Percentiles rank a stretch among this genome's conserved stretches.
Conservation (phyloP, 2,888 invertebrate genomes). For the Oegoconia quadripuncta region DNA sequence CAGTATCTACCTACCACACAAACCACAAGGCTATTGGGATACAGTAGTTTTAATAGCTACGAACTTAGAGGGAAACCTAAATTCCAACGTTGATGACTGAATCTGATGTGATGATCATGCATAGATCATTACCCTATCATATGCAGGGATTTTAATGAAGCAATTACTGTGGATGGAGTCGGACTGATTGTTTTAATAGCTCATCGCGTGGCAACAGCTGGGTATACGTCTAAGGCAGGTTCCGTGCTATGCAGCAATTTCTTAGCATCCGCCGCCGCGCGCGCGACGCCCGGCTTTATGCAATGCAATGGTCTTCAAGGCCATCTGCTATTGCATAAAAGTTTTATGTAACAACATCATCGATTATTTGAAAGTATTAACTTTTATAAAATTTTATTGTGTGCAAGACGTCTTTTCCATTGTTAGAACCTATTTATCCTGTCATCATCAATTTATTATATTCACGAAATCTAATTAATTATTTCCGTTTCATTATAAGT, state of each 20-base stretch:
- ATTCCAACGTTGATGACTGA: background rate
- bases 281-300: conserved; percentile 47
- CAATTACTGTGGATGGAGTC: conserved; percentile 6
- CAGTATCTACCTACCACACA: too few relatives aligned
- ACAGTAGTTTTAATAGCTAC: too few relatives aligned
- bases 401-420: too few relatives aligned
- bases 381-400: background rate
- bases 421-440: background rate
- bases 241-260: conserved; percentile 16
- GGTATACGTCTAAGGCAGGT: background rate
- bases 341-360: conserved; percentile 27
- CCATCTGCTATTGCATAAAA: conserved; percentile 47
- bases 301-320: conserved; percentile 51
- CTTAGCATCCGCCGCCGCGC: conserved; percentile 25
- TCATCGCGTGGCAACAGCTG: conserved; percentile 15
- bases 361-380: background rate
- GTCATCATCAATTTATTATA: too few relatives aligned
- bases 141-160: conserved; percentile 11
- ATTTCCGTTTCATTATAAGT: too few relatives aligned
- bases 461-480: too few relatives aligned
- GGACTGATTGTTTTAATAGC: conserved; percentile 15
- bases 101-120: background rate
- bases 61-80: too few relatives aligned
- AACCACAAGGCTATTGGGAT: too few relatives aligned
- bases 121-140: background rate